Base-by-base conservation (phyloP, 2,888 invertebrate genomes). In the Drosophila pegasa region DNA sequence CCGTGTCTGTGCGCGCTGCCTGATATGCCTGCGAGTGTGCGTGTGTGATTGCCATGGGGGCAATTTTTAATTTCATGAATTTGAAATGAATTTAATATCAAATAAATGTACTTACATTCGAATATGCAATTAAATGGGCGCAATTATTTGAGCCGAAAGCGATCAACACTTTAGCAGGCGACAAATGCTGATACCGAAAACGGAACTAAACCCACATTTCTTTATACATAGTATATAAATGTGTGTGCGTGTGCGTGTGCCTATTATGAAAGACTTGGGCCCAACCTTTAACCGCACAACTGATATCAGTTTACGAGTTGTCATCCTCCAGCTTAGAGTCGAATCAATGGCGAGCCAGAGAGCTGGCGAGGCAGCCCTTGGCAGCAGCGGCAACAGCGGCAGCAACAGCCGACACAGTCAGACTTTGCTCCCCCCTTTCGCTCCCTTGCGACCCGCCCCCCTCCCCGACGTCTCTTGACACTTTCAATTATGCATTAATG, bases 81-180 rank as follows among this genome's bases (percentile, higher is more conserved):
- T 79, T 78, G 75, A 87, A 79, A 79, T 81, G 68, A 73, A 84
- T 87, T 85, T 77, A 62, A 71, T 76, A 85, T 79, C 69, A 79
- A 81, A 84, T 71, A 68, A 78, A 71, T 74, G 58, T 68, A 73
- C 64, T 69, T 66, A 66, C 61, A 82, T 60, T 48, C 20, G 43
- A 60, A 67, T 73, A 66, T 71, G 76, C 61, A 74, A 71, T 71
- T 74, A 76, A 71, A 65, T 61, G 22, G 8, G 16, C 22, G 58
- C 65, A 63, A 51, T 75, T 75, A 63, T 58, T 69, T 31, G 62
- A 54, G 29, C 41, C 40, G 18, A 38, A 61, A 50, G 45, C 50
- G 48, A 58, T 18, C 48, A 38, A 37, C 40, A 47, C 16, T 35
- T 62, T 31, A 25, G 16, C 16, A 20, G 12, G 27, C 47, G 10